phyloP scores from a whole-genome alignment of 2,888 invertebrate species.

The Drosophila fungiperda region DNA sequence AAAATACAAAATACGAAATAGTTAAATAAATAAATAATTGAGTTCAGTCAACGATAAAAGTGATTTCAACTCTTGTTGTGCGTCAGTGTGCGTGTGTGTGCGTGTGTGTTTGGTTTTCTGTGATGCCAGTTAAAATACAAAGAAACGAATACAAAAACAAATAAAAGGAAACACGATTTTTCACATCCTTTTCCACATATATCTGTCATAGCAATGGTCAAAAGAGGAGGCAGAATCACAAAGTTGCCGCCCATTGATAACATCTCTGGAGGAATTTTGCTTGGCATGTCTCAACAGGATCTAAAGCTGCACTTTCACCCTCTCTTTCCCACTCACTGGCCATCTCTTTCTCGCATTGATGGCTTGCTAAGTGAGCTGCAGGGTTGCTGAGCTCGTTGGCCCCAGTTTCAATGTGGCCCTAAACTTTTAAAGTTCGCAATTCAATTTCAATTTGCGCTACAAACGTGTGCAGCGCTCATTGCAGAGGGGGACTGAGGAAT shows the following conservation, averaged over 20 bases:
- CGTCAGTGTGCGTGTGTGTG: neutral
- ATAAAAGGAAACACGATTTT: neutral
- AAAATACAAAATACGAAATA: slow-evolving; percentile 23
- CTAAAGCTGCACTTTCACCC: neutral
- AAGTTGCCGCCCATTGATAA: slow-evolving; percentile 28
- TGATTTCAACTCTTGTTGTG: slow-evolving; percentile 41
- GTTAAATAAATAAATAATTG: slow-evolving; percentile 69
- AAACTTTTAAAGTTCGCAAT: slow-evolving; percentile 79
- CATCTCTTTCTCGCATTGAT: slow-evolving; percentile 12
- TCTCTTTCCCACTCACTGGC: neutral
- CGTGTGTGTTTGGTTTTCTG: neutral
- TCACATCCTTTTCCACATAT: neutral
- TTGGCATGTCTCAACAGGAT: slow-evolving; percentile 18
- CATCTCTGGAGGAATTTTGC: slow-evolving; percentile 27
- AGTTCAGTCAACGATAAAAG: slow-evolving; percentile 76
- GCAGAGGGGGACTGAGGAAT: no score
- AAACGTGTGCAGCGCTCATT: slow-evolving; percentile 41
- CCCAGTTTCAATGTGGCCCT: slow-evolving; percentile 52
- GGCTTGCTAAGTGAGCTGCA: slow-evolving; percentile 39
- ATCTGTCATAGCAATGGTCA: slow-evolving; percentile 7
- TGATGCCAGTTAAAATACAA: neutral
- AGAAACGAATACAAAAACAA: neutral
- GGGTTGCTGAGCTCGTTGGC: slow-evolving; percentile 9
- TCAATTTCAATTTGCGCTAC: slow-evolving; percentile 76
- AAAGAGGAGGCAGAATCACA: slow-evolving; percentile 23